Evolutionary conservation across 2,888 invertebrate genomes (phyloP).

Genomic region (Eupithecia centaureata): DNA sequence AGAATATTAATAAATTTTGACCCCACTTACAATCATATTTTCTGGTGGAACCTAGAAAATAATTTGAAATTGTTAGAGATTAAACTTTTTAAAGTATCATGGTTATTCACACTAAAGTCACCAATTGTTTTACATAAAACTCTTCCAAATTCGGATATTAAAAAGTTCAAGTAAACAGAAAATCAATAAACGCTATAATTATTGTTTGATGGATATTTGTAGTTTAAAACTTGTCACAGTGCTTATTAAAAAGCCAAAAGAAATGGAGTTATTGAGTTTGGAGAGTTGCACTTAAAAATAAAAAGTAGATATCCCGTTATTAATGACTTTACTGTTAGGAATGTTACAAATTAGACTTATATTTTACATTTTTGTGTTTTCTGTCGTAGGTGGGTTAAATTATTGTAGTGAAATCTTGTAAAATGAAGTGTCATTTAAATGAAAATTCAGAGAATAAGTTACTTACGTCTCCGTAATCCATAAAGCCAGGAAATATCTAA

Average conservation of each 20-base stretch:
- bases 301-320: too few species aligned
- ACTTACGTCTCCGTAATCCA: constrained; percentile 50
- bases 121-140: too few species aligned
- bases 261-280: too few species aligned
- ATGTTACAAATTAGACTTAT: not conserved
- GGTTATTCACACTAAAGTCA: too few species aligned
- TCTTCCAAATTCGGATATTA: too few species aligned
- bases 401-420: not conserved
- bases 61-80: constrained; percentile 27
- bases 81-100: not conserved
- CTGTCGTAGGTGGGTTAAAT: not conserved
- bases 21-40: constrained; percentile 48
- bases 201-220: too few species aligned
- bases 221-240: too few species aligned
- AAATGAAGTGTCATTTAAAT: not conserved
- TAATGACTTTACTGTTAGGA: too few species aligned
- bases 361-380: not conserved
- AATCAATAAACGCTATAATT: too few species aligned
- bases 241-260: too few species aligned
- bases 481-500: constrained; percentile 44
- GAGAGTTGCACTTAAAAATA: too few species aligned
- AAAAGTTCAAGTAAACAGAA: too few species aligned
- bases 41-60: constrained; percentile 48
- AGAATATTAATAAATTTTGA: constrained; percentile 37
- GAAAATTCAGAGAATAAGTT: constrained; percentile 16